Conservation (phyloP, 2,888 invertebrate species). For the Orthonychiurus folsomi region DNA sequence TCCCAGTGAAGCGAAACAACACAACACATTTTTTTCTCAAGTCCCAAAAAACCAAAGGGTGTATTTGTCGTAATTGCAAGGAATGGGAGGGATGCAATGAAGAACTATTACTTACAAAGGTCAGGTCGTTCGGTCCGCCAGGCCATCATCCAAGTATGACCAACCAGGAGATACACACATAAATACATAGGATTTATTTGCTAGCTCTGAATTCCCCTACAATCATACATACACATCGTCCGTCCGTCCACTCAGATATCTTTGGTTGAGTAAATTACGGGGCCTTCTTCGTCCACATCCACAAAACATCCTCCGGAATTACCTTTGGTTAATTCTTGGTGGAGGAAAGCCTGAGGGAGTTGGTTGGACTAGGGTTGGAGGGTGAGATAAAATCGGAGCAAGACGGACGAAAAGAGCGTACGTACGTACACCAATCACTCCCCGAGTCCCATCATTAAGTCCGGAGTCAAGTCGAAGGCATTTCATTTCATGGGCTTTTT, state of each 20-base stretch:
- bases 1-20: not conserved
- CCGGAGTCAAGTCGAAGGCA: too few species aligned
- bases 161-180: not conserved
- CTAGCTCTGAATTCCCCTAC: not conserved
- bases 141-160: not conserved
- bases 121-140: too few species aligned
- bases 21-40: not conserved
- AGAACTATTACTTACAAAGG: constrained; percentile 1
- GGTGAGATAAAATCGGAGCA: not conserved
- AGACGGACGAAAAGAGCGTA: not conserved
- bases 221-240: not conserved
- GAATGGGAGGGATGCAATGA: too few species aligned
- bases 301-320: constrained; percentile 1
- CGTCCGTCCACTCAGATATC: not conserved
- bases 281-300: too few species aligned
- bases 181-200: not conserved
- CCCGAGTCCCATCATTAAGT: not conserved
- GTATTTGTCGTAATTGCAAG: too few species aligned
- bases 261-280: not conserved
- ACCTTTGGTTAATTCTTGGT: not conserved
- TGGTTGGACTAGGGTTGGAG: not conserved
- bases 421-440: not conserved
- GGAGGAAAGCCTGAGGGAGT: not conserved
- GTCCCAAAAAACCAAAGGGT: too few species aligned
- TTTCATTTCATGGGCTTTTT: not conserved